A percentile compares a stretch with the other conserved stretches of the same genome.
phyloP scores from a whole-genome alignment of 2,797 vertebrate species.

The Nasua narica region DNA sequence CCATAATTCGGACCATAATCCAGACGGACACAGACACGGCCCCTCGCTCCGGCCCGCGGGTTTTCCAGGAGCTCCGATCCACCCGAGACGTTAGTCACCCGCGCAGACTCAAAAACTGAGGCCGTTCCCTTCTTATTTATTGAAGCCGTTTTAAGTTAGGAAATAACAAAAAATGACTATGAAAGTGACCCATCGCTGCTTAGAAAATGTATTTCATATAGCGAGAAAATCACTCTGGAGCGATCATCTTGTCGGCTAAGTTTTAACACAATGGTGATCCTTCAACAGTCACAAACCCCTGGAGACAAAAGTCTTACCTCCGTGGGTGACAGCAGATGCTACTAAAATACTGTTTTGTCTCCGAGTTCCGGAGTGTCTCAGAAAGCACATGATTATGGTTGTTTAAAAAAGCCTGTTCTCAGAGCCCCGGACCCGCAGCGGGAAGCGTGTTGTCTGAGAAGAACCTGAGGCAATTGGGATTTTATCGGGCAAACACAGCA shows the following conservation, averaged over 20 bases:
- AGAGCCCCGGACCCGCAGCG: not conserved
- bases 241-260: not conserved
- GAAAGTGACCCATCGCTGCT: not conserved
- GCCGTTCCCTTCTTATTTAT: not conserved
- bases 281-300: constrained; percentile 10
- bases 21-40: not conserved
- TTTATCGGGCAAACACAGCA: constrained; percentile 11
- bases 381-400: constrained; percentile 17
- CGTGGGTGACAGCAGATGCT: not conserved
- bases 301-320: not conserved
- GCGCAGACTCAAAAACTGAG: not conserved
- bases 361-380: not conserved
- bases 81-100: not conserved
- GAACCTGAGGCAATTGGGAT: not conserved
- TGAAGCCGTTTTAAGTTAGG: not conserved
- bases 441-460: not conserved
- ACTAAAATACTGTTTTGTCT: constrained; percentile 38
- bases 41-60: rapidly evolving
- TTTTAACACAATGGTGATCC: not conserved
- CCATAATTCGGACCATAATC: not conserved
- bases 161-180: not conserved
- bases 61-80: not conserved
- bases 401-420: constrained; percentile 21
- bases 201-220: not conserved
- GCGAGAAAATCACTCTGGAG: not conserved